phyloP scores from a whole-genome alignment of 2,113 vertebrate species.

The Oxygymnocypris stewartii region DNA sequence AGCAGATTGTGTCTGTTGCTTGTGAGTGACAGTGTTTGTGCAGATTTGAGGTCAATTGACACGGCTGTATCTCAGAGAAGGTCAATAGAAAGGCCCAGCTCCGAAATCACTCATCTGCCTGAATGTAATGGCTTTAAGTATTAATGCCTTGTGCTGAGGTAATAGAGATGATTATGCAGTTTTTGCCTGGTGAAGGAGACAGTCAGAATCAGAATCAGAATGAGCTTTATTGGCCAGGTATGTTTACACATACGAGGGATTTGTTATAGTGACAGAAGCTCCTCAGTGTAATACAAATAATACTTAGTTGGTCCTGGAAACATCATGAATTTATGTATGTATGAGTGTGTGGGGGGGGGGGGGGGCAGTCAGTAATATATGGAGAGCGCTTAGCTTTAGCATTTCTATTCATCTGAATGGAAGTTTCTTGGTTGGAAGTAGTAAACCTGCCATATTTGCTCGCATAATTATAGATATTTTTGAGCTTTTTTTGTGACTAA shows the following conservation, averaged over 20 bases:
- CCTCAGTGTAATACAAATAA: too few species aligned
- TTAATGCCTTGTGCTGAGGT: background rate
- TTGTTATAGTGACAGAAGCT: too few species aligned
- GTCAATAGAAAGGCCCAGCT: slow-evolving; percentile 30
- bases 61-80: background rate
- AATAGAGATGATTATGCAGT: background rate
- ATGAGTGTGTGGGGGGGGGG: background rate
- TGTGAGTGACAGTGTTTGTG: slow-evolving; percentile 8
- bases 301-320: background rate
- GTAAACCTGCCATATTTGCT: background rate
- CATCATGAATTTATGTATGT: background rate
- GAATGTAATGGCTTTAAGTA: slow-evolving; percentile 33
- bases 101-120: slow-evolving; percentile 6
- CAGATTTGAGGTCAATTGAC: slow-evolving; percentile 19
- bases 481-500: background rate
- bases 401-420: background rate
- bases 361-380: background rate
- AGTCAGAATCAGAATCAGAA: too few species aligned
- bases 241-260: too few species aligned
- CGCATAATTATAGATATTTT: background rate
- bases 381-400: background rate
- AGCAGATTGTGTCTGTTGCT: slow-evolving; percentile 10
- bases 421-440: background rate
- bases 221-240: too few species aligned
- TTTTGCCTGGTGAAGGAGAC: background rate